Evolutionary conservation across 1,140 invertebrate species (phyloP).

Genomic region (Micrasema minimum): DNA sequence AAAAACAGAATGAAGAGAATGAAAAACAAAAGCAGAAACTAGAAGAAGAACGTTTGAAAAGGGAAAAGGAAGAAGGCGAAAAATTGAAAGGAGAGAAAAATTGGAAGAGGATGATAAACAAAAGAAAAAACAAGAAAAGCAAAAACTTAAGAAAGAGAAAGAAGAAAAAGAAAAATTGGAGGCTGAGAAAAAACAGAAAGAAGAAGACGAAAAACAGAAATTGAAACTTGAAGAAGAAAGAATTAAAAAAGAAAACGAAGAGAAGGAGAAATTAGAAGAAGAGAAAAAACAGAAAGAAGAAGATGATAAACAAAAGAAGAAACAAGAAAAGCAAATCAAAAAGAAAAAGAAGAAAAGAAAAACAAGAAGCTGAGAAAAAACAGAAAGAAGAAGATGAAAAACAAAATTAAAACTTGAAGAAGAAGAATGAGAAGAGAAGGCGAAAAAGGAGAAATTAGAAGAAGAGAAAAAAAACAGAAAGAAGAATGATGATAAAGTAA

Average conservation of each 20-base stretch:
- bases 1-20: slow-evolving; percentile 52
- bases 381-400: slow-evolving; percentile 51
- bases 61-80: slow-evolving; percentile 51
- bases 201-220: slow-evolving; percentile 35
- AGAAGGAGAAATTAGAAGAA: slow-evolving; percentile 39
- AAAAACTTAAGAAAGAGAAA: slow-evolving; percentile 48
- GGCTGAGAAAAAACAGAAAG: slow-evolving; percentile 40
- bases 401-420: slow-evolving; percentile 34
- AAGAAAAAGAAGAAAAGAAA: slow-evolving; percentile 43
- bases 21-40: slow-evolving; percentile 45
- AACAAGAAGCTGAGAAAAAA: slow-evolving; percentile 36
- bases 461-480: slow-evolving; percentile 34
- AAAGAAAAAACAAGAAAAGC: slow-evolving; percentile 46
- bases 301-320: slow-evolving; percentile 36
- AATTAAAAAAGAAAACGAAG: slow-evolving; percentile 20
- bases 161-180: no score
- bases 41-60: slow-evolving; percentile 47
- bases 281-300: slow-evolving; percentile 31
- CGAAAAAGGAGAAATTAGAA: not conserved
- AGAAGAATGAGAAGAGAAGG: slow-evolving; percentile 20
- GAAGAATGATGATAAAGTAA: slow-evolving; percentile 42
- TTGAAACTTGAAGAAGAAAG: slow-evolving; percentile 20
- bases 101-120: slow-evolving; percentile 55
- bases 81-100: slow-evolving; percentile 57
- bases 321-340: slow-evolving; percentile 50